These are phyloP conservation scores for Ceraclea dissimilis DNA, from an alignment of 2,888 invertebrate genomes.

Conservation along the genomic window DNA sequence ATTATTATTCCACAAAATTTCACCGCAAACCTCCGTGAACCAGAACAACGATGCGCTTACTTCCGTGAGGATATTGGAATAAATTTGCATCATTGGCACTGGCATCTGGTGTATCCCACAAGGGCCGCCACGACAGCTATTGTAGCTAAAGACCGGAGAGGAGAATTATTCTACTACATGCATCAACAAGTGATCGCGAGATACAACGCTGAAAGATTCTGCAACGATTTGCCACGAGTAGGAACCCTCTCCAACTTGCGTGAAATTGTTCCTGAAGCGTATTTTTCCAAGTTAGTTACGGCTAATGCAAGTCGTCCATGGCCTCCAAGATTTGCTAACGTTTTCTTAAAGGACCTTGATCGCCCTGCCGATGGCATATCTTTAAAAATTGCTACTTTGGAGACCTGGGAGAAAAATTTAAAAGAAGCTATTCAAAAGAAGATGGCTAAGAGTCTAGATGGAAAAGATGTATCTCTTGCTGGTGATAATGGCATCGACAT, in stretches of 20 bases:
- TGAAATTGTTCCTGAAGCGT: conserved; percentile 66
- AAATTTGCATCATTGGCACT: conserved; percentile 63
- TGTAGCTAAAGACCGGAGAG: conserved; percentile 63
- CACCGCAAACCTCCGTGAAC: conserved; percentile 32
- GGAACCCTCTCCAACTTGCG: conserved; percentile 56
- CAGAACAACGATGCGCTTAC: conserved; percentile 34
- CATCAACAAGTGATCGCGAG: conserved; percentile 62
- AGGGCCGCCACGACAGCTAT: conserved; percentile 51
- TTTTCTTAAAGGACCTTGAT: conserved; percentile 55
- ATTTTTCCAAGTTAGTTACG: conserved; percentile 75
- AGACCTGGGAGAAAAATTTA: conserved; percentile 67
- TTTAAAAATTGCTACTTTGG: conserved; percentile 51
- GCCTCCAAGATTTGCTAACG: conserved; percentile 59
- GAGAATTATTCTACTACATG: conserved; percentile 76
- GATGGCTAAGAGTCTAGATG: conserved; percentile 48
- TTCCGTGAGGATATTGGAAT: conserved; percentile 48
- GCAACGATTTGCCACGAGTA: conserved; percentile 58
- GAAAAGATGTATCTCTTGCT: conserved; percentile 48
- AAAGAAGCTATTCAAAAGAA: conserved; percentile 65
- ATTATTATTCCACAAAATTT: conserved; percentile 31
- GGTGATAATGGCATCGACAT: conserved; percentile 67
- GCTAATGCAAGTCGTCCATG: conserved; percentile 62
- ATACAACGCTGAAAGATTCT: conserved; percentile 68
- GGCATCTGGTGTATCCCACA: conserved; percentile 82
- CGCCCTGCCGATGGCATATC: conserved; percentile 32